Evolutionary conservation across 2,113 vertebrate genomes (phyloP), one percentile per base, ranked within the genome.

Genomic region (Amphiprion ocellaris): DNA sequence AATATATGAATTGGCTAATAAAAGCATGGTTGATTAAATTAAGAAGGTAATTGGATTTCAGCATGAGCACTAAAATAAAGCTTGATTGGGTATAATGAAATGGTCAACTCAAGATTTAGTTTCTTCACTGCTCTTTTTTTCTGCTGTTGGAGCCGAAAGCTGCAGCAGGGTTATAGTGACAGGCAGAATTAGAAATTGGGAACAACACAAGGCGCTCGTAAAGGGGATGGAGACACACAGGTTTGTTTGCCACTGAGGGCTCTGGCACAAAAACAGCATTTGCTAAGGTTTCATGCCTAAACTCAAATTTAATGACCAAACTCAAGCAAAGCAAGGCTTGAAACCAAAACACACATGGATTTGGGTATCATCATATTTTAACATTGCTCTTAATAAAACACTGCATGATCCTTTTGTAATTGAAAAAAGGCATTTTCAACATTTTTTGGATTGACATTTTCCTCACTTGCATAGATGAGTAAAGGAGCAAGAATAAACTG

Each of bases 21-120:
- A 83, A 93, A 89, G 50, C 47, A 46, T 16, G 49, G 54, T 64
- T 82, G 83, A 89, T 90, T 87, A 79, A 89, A 89, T 92, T 86
- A 84, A 74, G 70, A 65, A 78, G 54, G 84, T 73, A 90, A 88
- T 86, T 86, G 83, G 83, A 88, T 90, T 87, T 71, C 47, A 53
- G 74, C 75, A 53, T 75, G 69, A 30, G 63, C 50, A 82, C 68
- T 81, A 77, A 72, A 85, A 85, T 78, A 74, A 91, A 81, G 47
- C 69, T 24, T 63, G 49, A 85, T 59, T 75, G 54, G 61, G 49
- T 78, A 47, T 78, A 86, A 93, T 89, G 74, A 81, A 90, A 89
- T 70, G 71, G 73, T 88, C 85, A 33, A 4, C 49, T 80, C 26
- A 24, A 83, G 87, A 90, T 86, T 89, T 85, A 81, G 83, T 66